These are phyloP conservation scores for Petaurus breviceps DNA, from an alignment of 2,113 vertebrate species.

Conservation along the genomic window DNA sequence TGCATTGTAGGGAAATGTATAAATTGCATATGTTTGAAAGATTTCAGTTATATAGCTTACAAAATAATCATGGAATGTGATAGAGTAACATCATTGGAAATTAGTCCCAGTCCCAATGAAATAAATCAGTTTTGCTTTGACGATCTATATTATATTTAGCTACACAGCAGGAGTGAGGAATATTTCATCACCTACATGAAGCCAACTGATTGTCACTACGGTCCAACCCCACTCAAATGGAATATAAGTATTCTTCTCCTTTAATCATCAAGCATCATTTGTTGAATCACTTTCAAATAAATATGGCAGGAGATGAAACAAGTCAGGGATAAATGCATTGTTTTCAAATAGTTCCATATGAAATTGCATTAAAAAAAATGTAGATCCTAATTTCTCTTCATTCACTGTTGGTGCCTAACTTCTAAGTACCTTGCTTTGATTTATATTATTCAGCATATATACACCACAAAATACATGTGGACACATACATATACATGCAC, in stretches of 20 bases:
- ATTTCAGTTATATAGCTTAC: conserved; percentile 51
- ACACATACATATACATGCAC: neutral
- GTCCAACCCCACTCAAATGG: neutral
- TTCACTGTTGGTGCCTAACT: neutral
- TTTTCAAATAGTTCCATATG: neutral
- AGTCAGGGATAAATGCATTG: conserved; percentile 5
- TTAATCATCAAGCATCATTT: neutral
- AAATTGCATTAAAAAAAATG: neutral
- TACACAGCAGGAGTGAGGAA: conserved; percentile 52
- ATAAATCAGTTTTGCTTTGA: conserved; percentile 61
- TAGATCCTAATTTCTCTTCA: neutral
- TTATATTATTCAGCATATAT: neutral
- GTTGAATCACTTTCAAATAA: neutral
- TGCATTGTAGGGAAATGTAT: conserved; percentile 59
- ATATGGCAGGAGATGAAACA: neutral
- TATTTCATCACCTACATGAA: conserved; percentile 63
- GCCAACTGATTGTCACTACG: conserved; percentile 65
- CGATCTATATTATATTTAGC: neutral
- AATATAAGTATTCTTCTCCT: neutral
- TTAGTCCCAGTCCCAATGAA: conserved; percentile 61
- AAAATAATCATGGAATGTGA: conserved; percentile 65
- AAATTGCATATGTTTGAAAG: conserved; percentile 42
- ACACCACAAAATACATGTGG: neutral
- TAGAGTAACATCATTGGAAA: conserved; percentile 54
- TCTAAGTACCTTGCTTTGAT: neutral